Evolutionary conservation across 2,113 vertebrate genomes (phyloP), one percentile per base, ranked within the genome.

Genomic region (Python bivittatus): DNA sequence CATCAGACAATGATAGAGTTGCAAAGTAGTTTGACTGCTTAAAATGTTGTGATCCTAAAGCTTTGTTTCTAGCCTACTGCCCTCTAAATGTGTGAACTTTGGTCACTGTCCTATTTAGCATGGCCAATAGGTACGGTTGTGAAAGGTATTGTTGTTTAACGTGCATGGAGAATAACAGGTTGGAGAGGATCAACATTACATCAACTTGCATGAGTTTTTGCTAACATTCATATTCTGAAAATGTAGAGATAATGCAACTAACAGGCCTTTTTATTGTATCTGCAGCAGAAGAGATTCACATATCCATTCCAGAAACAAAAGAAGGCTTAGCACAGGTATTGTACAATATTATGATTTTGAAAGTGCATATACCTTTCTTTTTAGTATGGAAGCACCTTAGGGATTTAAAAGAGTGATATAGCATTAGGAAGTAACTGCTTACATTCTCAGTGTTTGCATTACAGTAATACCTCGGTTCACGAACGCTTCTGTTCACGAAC

Each of bases 221-320:
- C 79, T 86, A n/a, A 38, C 17, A 42, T 27, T 88, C 54, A 15
- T n/a, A 25, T 23, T 89, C 22, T 84, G 56, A n/a, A 27, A 88
- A 17, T 11, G 60, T 1, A 38, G 13, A 15, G 3, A 15, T 9
- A 33, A 38, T 93, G 42, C 93, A 13, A 60, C 91, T 91, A 57
- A 29, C 90, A 91, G 20, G 53, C 5, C 0, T 94, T 0, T 92
- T 48, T 94, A 96, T 95, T 90, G 11, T 68, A 92, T 72, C 79
- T 91, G 25, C 93, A 97, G 96, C 84, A 94, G 95, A 94, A 89
- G 92, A 93, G 12, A 60, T 97, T 93, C 97, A 89, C 52, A 83
- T 93, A 53, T 95, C 98, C 38, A 61, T 98, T 94, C 96, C 97
- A 90, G 98, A 98, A 94, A 97, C 96, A 0, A 96, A 92, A 96